Evolutionary conservation across 1,140 invertebrate genomes (phyloP).

Genomic region (Plutomurus gul): DNA sequence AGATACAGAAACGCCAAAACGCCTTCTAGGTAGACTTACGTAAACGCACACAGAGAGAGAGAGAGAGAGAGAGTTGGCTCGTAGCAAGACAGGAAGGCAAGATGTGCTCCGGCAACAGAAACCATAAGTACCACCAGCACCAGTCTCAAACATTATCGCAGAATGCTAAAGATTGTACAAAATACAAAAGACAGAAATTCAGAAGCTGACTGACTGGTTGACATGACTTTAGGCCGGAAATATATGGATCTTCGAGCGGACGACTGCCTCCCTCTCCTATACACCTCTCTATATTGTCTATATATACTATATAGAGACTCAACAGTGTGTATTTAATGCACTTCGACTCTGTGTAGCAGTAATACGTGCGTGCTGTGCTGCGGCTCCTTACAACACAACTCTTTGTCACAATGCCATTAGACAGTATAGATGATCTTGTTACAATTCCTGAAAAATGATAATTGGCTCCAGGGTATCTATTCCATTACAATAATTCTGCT

Average conservation of each 20-base stretch:
- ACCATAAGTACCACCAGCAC: not conserved
- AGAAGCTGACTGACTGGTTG: slow-evolving; percentile 14
- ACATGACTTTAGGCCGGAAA: slow-evolving; percentile 14
- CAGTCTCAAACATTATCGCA: not conserved
- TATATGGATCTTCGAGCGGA: no score
- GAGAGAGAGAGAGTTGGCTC: no score
- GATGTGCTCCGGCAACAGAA: not conserved
- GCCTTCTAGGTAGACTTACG: not conserved
- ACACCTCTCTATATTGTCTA: no score
- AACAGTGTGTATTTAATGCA: not conserved
- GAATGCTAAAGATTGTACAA: not conserved
- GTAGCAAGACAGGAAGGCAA: not conserved
- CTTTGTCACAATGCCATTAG: slow-evolving; percentile 27
- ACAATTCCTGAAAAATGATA: slow-evolving; percentile 49
- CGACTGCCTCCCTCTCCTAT: no score
- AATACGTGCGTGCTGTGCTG: not conserved
- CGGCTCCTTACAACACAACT: not conserved
- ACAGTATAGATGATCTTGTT: slow-evolving; percentile 39
- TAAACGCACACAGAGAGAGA: not conserved
- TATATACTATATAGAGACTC: no score
- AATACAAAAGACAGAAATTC: not conserved
- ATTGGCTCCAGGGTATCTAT: slow-evolving; percentile 46
- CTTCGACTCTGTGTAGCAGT: not conserved
- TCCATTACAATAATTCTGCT: slow-evolving; percentile 47
- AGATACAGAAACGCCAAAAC: not conserved